A percentile compares a stretch with the other conserved stretches of the same genome.
phyloP scores from a whole-genome alignment of 2,888 invertebrate species.

The Cephus rjabovi region DNA sequence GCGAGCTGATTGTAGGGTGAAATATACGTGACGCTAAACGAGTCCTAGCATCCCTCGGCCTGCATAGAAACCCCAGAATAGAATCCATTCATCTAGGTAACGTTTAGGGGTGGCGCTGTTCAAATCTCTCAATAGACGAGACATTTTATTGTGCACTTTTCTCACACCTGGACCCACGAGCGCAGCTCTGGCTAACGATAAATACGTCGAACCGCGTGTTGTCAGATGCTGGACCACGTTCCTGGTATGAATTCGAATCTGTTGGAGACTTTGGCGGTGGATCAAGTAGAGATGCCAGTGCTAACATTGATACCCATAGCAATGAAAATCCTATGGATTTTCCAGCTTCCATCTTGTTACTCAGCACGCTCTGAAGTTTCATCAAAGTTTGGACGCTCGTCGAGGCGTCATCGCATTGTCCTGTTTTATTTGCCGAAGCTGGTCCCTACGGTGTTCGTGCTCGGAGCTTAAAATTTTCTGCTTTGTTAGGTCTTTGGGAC shows the following conservation, averaged over 20 bases:
- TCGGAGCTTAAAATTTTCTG: conserved; percentile 36
- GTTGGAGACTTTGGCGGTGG: neutral
- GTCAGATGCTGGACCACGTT: neutral
- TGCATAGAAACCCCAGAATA: conserved; percentile 3
- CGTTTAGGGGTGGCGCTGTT: conserved; percentile 49
- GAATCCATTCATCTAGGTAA: conserved; percentile 51
- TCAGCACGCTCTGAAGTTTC: neutral
- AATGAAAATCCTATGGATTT: neutral
- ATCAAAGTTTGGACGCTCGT: neutral
- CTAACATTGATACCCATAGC: neutral
- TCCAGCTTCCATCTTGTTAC: neutral
- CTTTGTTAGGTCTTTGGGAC: conserved; percentile 23
- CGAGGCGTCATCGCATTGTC: neutral
- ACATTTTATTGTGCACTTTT: conserved; percentile 58
- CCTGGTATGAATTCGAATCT: neutral
- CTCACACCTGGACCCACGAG: conserved; percentile 55
- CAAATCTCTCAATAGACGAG: conserved; percentile 44
- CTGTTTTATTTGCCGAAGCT: neutral
- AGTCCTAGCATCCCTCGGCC: conserved; percentile 26
- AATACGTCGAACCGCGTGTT: neutral
- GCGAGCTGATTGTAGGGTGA: conserved; percentile 57
- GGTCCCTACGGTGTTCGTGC: conserved; percentile 19
- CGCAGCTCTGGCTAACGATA: conserved; percentile 7
- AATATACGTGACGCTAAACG: conserved; percentile 60
- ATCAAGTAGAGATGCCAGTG: neutral